Percentiles rank a stretch among this genome's conserved stretches.
Conservation (phyloP, 2,888 invertebrate genomes). For the Ophion slaviceki region DNA sequence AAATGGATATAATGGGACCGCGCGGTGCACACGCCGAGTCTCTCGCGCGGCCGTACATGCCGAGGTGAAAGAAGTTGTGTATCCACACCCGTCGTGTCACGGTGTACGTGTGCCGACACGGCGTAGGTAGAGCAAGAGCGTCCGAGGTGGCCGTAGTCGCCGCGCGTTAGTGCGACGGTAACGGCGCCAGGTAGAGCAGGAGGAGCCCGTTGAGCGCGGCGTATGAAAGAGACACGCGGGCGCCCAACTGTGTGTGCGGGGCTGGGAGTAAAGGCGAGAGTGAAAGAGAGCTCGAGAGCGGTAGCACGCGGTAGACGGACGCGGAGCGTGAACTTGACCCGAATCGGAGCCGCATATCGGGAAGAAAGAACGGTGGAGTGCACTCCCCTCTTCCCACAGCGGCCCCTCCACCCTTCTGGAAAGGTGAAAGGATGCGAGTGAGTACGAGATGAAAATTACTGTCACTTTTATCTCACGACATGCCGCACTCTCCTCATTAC, state of each 20-base stretch:
- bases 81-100: not conserved
- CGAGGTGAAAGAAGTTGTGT: constrained; percentile 45
- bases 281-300: constrained; percentile 55
- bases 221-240: constrained; percentile 49
- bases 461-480: constrained; percentile 55
- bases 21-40: constrained; percentile 39
- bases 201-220: constrained; percentile 14
- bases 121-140: constrained; percentile 63
- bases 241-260: constrained; percentile 31
- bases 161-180: not conserved
- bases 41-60: constrained; percentile 5
- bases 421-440: constrained; percentile 63
- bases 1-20: constrained; percentile 64
- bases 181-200: constrained; percentile 11
- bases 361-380: constrained; percentile 75
- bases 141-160: constrained; percentile 67
- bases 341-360: constrained; percentile 68
- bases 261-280: constrained; percentile 53
- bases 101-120: not conserved
- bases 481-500: constrained; percentile 30
- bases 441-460: constrained; percentile 57
- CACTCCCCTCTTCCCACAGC: not conserved
- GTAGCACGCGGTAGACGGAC: constrained; percentile 59
- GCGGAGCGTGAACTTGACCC: constrained; percentile 75
- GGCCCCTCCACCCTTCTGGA: constrained; percentile 34